phyloP scores from a whole-genome alignment of 2,888 invertebrate genomes.

The Salpingus planirostris region DNA sequence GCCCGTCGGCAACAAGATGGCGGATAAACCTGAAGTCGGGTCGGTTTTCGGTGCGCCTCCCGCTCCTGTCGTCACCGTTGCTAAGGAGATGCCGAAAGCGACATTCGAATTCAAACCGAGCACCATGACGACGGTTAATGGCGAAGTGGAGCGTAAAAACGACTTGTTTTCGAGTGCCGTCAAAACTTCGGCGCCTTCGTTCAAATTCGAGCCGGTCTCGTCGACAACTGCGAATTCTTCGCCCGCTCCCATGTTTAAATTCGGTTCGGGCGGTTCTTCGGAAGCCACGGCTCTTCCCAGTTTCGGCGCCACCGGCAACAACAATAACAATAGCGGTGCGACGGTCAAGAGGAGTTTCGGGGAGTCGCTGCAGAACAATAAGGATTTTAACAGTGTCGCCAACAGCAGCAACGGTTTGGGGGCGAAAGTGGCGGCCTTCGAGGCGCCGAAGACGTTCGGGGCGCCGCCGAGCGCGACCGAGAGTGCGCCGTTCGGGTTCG shows the following conservation, averaged over 20 bases:
- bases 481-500: conserved; percentile 19
- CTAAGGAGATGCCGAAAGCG: conserved; percentile 1
- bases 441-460: conserved; percentile 7
- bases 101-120: conserved; percentile 9
- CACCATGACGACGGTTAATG: conserved; percentile 4
- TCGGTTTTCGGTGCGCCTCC: conserved; percentile 2
- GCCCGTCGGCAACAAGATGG: conserved; percentile 4
- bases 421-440: conserved; percentile 4
- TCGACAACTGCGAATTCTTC: conserved; percentile 4
- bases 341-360: conserved; percentile 1
- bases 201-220: conserved; percentile 4
- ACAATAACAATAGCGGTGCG: too few relatives aligned
- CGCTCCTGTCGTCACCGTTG: conserved; percentile 2
- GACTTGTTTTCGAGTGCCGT: conserved; percentile 6
- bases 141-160: too few relatives aligned
- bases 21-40: conserved; percentile 2
- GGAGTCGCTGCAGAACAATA: neutral
- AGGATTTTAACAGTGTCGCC: conserved; percentile 4
- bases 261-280: conserved; percentile 5
- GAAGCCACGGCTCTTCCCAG: neutral
- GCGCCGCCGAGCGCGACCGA: too few relatives aligned
- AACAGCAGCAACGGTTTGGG: conserved; percentile 3
- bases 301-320: neutral
- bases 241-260: conserved; percentile 12
- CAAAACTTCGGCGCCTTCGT: conserved; percentile 1